Evolutionary conservation across 2,797 vertebrate genomes (phyloP), one percentile per base, ranked within the genome.

Genomic region (Heliangelus exortis): DNA sequence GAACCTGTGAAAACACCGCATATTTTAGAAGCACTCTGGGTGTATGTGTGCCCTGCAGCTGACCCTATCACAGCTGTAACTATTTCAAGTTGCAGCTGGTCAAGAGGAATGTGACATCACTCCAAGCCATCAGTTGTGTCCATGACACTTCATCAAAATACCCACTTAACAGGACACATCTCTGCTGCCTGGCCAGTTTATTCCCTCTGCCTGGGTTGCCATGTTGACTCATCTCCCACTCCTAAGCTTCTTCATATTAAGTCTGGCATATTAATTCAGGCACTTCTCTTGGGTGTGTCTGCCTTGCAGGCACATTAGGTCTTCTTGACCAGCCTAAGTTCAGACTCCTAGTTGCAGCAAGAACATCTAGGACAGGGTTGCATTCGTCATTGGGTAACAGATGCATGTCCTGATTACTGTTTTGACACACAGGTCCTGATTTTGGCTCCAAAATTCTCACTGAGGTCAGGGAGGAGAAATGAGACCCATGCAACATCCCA

Each of bases 141-240:
- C 74, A 17, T 71, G 67, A 84, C 77, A 76, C 71, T 77, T 88
- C 83, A 88, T 93, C 87, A 95, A 78, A 93, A 88, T 47, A 55
- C 12, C 39, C 67, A 57, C n/a, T 90, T 59, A 76, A 67, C 5
- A 79, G 22, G 50, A 67, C 83, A 71, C 59, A 79, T 86, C 53
- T 80, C 67, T 81, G 22, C 57, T 77, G 45, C 62, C 8, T 54
- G 36, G 43, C 67, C 53, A 88, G 33, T 39, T 82, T 79, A 71
- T 26, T 94, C 66, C 59, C 48, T 76, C 17, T 48, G 59, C 67
- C 75, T 65, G 33, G 6, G 41, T 34, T 91, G 90, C 71, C 77
- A 82, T 8, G 0, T 80, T 93, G 89, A 90, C 59, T 84, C 89
- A 82, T 71, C 59, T 86, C 71, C 83, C 45, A 5, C 17, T 67